Base-by-base conservation (phyloP, 1,140 invertebrate genomes). In the Sycobia sp. region DNA sequence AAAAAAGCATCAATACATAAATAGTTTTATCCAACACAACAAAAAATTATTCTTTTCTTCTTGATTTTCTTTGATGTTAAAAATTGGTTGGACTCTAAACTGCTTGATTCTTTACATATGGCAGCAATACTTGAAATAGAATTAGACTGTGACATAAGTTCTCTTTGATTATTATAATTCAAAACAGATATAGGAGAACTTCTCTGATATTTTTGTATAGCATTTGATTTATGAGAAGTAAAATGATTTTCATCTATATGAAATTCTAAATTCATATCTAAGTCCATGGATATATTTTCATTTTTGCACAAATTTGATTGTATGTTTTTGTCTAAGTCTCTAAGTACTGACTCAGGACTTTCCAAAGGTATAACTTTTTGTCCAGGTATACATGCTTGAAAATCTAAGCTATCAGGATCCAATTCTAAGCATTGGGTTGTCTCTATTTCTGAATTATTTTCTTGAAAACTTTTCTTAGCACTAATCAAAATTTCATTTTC, bases 401-500 rank as follows among this genome's bases (percentile, higher is more conserved):
- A 53, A 36, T 61, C 29, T 27, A n/a, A 27, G 20, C 53, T 14
- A 60, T 65, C 55, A 50, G 47, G 10, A 23, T 58, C 59, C n/a
- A 41, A 20, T 20, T 54, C 50, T 41, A 57, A 27, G 34, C 49
- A 59, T 44, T 61, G 34, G n/a, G 57, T 49, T 51, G 64, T 69
- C 47, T 62, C 50, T 14, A 10, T 23, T 11, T 65, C 55, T 14
- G 22, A 18, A 11, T 32, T 47, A 34, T 43, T 64, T 34, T 58
- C 65, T 9, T 44, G 36, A 53, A 73, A 68, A 34, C 61, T 68
- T 43, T 46, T 39, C 50, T 66, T 46, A 3, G 66, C 54, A 41
- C 66, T 53, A 8, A 61, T 61, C 2, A 73, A 49, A 36, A 72
- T 67, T 60, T 73, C 69, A 43, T 68, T 69, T 44, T 70, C 70